These are phyloP conservation scores for Pecten maximus DNA, from an alignment of 2,888 invertebrate species.

Conservation along the genomic window DNA sequence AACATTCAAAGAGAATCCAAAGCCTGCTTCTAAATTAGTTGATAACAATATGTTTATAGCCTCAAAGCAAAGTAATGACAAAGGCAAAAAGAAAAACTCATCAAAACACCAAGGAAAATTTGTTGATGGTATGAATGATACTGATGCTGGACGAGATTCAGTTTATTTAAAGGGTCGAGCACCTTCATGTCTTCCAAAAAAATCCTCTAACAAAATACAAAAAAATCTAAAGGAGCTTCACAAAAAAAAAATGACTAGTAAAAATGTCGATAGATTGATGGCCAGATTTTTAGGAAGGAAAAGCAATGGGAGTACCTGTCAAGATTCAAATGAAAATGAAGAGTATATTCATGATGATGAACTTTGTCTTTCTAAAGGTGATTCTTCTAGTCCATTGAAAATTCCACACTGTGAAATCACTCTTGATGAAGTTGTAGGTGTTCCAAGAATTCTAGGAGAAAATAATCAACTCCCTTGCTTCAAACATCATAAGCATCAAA, in stretches of 20 bases:
- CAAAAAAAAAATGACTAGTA: background rate
- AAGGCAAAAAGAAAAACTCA: background rate
- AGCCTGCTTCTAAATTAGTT: background rate
- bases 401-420: background rate
- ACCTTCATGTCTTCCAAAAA: background rate
- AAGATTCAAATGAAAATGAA: background rate
- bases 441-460: background rate
- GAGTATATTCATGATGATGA: background rate
- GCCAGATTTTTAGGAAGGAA: background rate
- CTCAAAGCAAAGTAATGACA: background rate
- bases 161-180: background rate
- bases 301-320: background rate
- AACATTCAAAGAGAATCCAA: background rate
- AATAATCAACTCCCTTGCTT: background rate
- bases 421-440: background rate
- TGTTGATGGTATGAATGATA: background rate
- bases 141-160: constrained; percentile 4
- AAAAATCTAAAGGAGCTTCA: background rate
- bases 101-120: background rate
- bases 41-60: background rate
- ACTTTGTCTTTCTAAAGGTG: constrained; percentile 16
- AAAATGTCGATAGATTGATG: background rate
- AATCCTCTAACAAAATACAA: background rate
- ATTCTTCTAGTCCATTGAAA: background rate
- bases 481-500: background rate